Conservation (phyloP, 2,113 vertebrate species). For the Hemibagrus wyckioides region DNA sequence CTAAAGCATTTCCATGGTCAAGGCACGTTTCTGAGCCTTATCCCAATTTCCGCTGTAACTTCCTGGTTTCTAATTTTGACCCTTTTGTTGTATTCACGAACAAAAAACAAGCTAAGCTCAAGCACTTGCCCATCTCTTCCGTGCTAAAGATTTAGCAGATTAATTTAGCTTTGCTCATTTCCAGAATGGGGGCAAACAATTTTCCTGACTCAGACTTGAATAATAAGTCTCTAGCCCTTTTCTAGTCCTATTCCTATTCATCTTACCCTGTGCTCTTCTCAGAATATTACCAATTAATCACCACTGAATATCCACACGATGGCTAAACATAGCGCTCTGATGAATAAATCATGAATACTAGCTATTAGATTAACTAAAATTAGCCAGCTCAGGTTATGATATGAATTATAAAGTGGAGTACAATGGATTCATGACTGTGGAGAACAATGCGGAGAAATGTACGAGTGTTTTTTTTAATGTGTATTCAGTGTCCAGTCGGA, state of each 20-base stretch:
- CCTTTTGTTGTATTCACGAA: background rate
- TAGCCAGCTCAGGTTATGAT: constrained; percentile 41
- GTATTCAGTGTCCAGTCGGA: constrained; percentile 42
- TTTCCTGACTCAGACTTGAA: background rate
- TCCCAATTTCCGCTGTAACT: background rate
- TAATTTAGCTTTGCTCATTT: background rate
- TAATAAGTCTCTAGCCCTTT: background rate
- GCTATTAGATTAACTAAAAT: constrained; percentile 52
- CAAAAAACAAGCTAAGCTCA: background rate
- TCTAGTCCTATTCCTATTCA: background rate
- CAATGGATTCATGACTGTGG: constrained; percentile 15
- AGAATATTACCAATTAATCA: constrained; percentile 48
- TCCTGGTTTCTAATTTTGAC: background rate
- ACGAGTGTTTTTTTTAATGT: constrained; percentile 56
- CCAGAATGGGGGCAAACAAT: background rate
- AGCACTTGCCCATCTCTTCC: background rate
- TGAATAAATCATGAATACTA: constrained; percentile 67
- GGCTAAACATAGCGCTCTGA: constrained; percentile 56
- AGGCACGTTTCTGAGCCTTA: background rate
- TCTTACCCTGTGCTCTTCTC: background rate
- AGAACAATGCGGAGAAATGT: constrained; percentile 21
- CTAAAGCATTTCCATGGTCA: background rate
- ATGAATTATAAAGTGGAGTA: constrained; percentile 29
- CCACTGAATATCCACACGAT: constrained; percentile 57
- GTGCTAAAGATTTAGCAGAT: background rate